Evolutionary conservation across 2,797 vertebrate species (phyloP).

Genomic region (Anas bahamensis): DNA sequence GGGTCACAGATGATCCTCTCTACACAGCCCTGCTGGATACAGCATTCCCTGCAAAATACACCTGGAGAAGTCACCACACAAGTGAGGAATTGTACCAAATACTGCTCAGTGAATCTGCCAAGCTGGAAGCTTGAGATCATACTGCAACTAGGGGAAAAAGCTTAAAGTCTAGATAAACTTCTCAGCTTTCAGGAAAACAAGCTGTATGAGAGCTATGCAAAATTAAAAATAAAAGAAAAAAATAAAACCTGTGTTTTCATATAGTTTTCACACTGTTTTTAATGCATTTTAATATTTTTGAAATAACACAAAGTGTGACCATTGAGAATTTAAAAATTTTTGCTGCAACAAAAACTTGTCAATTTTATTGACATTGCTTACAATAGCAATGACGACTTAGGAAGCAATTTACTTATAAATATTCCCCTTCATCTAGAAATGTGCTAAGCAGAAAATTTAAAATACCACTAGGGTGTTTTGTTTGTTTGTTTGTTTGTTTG

Average conservation of each 20-base stretch:
- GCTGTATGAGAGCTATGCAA: background rate
- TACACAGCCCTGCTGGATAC: background rate
- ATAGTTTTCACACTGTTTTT: background rate
- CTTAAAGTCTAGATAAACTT: background rate
- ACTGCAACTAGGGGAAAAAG: background rate
- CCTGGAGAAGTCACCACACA: background rate
- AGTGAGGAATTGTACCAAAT: background rate
- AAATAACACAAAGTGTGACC: background rate
- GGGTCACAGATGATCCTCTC: background rate
- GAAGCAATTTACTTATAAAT: background rate
- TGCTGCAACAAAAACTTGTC: background rate
- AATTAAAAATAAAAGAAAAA: background rate
- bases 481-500: too few relatives aligned
- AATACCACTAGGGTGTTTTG: background rate
- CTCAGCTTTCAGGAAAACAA: background rate
- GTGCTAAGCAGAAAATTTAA: background rate
- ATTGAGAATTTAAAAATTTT: background rate
- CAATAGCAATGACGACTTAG: background rate
- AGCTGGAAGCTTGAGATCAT: background rate
- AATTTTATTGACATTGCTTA: background rate
- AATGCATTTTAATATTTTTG: background rate
- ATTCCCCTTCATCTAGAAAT: background rate
- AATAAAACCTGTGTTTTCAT: background rate
- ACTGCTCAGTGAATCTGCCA: background rate
- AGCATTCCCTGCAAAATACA: background rate